Conservation (phyloP, 2,888 invertebrate genomes). For the Xestia sexstrigata region DNA sequence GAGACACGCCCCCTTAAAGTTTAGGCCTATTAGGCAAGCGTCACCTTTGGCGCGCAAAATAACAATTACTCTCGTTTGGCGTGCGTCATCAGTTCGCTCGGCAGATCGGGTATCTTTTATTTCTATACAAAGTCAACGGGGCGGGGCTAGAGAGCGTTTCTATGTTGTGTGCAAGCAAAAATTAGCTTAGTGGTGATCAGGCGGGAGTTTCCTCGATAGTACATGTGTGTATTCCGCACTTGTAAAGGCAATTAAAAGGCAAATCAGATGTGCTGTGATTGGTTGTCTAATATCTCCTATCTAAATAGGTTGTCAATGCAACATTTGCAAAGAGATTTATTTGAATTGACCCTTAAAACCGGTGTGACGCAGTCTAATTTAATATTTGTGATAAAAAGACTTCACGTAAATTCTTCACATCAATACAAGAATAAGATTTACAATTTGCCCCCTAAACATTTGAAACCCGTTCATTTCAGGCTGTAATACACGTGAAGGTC, state of each 20-base stretch:
- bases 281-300: background rate
- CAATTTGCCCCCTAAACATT: background rate
- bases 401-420: background rate
- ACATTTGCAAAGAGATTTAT: background rate
- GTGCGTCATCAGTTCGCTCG: too few relatives aligned
- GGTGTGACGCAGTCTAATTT: background rate
- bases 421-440: background rate
- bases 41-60: too few relatives aligned
- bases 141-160: too few relatives aligned
- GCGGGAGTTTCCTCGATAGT: too few relatives aligned
- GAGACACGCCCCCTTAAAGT: too few relatives aligned
- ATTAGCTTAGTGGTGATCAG: too few relatives aligned
- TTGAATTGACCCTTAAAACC: background rate
- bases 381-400: background rate
- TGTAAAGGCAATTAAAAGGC: background rate
- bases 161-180: too few relatives aligned
- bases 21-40: too few relatives aligned
- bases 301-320: background rate
- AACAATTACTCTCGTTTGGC: too few relatives aligned
- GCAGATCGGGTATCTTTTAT: too few relatives aligned
- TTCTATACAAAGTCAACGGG: too few relatives aligned
- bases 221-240: too few relatives aligned
- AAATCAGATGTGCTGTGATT: background rate
- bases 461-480: slow-evolving; percentile 79
- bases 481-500: slow-evolving; percentile 95